Evolutionary conservation across 2,797 vertebrate genomes (phyloP).

Genomic region (Urocyon cinereoargenteus): DNA sequence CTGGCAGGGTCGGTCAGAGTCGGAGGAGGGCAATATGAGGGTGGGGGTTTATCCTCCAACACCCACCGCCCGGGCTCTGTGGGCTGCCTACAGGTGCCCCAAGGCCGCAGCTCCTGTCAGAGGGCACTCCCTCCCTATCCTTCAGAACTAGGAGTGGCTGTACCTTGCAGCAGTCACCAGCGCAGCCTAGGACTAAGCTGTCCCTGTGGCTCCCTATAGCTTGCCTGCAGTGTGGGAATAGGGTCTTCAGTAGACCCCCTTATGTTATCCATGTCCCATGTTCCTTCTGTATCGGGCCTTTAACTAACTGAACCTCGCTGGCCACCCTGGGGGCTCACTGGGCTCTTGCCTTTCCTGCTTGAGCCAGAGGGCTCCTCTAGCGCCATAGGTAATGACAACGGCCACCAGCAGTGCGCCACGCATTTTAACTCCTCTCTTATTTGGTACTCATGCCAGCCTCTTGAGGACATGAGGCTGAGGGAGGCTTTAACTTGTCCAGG

Average conservation of each 20-base stretch:
- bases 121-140: background rate
- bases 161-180: background rate
- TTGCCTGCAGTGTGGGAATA: background rate
- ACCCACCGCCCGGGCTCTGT: background rate
- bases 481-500: background rate
- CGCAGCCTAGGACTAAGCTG: background rate
- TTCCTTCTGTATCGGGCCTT: background rate
- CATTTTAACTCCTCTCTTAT: background rate
- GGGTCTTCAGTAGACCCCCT: background rate
- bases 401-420: background rate
- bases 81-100: background rate
- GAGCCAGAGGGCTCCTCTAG: background rate
- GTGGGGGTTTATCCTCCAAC: background rate
- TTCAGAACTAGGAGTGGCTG: background rate
- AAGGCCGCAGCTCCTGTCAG: background rate
- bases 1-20: background rate
- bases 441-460: background rate
- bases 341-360: background rate
- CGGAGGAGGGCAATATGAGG: background rate
- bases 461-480: background rate
- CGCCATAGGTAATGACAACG: background rate
- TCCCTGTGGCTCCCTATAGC: background rate
- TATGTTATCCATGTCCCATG: accelerated
- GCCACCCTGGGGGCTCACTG: background rate
- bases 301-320: background rate